These are phyloP conservation scores for Brenthis daphne DNA, from an alignment of 2,888 invertebrate species.

Conservation along the genomic window DNA sequence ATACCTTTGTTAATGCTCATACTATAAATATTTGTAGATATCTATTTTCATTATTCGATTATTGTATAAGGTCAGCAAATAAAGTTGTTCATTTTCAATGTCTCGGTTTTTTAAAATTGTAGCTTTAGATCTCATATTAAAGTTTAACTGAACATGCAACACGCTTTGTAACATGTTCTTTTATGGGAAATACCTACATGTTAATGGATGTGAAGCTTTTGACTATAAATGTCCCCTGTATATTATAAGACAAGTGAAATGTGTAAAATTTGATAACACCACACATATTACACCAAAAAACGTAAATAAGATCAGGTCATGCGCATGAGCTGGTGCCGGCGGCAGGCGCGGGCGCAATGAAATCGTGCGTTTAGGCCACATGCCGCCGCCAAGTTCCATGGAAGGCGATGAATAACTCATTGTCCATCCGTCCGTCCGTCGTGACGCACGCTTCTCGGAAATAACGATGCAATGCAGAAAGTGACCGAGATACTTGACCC, in stretches of 20 bases:
- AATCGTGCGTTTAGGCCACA: slow-evolving; percentile 78
- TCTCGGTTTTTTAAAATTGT: too few relatives aligned
- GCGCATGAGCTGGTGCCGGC: slow-evolving; percentile 53
- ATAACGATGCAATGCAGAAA: slow-evolving; percentile 63
- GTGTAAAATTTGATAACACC: slow-evolving; percentile 6
- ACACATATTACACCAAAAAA: slow-evolving; percentile 29
- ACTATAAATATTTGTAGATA: too few relatives aligned
- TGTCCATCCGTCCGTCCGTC: slow-evolving; percentile 76
- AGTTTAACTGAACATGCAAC: too few relatives aligned
- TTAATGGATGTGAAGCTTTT: neutral
- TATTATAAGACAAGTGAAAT: neutral
- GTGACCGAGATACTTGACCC: slow-evolving; percentile 75
- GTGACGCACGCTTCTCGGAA: slow-evolving; percentile 79
- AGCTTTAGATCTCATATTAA: too few relatives aligned
- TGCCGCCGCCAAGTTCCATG: slow-evolving; percentile 73
- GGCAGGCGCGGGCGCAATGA: slow-evolving; percentile 51
- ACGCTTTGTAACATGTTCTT: too few relatives aligned
- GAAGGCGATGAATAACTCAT: slow-evolving; percentile 82
- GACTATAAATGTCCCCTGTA: neutral
- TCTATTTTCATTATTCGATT: too few relatives aligned
- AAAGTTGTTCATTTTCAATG: too few relatives aligned
- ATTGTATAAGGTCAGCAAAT: too few relatives aligned
- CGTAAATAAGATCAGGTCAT: slow-evolving; percentile 63
- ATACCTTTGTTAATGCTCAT: too few relatives aligned
- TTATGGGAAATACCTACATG: too few relatives aligned